Evolutionary conservation across 2,888 invertebrate species (phyloP).

Genomic region (Cosmia trapezina): DNA sequence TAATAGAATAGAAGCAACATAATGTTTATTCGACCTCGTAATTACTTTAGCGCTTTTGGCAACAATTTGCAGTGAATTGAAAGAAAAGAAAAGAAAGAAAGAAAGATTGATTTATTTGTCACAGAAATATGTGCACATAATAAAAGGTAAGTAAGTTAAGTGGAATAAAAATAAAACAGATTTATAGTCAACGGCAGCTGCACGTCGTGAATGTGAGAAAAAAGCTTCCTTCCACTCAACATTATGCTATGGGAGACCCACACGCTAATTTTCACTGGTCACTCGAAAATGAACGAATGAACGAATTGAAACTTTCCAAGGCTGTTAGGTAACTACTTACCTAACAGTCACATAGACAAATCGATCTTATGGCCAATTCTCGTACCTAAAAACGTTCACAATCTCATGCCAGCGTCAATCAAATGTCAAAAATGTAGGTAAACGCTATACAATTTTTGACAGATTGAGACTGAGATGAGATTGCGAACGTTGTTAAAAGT

Average conservation of each 20-base stretch:
- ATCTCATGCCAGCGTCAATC: no score
- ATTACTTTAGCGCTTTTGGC: no score
- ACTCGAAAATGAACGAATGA: neutral
- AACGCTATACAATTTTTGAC: no score
- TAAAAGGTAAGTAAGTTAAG: neutral
- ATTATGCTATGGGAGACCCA: neutral
- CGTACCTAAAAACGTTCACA: no score
- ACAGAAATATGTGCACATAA: neutral
- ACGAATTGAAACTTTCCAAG: neutral
- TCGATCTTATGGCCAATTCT: no score
- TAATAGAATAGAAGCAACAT: neutral
- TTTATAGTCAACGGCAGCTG: neutral
- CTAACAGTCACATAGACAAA: neutral
- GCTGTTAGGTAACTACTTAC: neutral
- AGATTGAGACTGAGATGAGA: no score
- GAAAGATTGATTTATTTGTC: neutral
- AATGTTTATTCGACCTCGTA: neutral
- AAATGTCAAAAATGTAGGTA: no score
- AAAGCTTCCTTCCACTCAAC: neutral
- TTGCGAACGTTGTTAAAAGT: no score
- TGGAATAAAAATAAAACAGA: neutral
- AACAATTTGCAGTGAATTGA: neutral
- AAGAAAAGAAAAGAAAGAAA: no score
- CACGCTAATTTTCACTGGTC: neutral
- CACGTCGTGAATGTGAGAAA: neutral